Conservation (phyloP, 2,797 vertebrate genomes). For the Tapera naevia region DNA sequence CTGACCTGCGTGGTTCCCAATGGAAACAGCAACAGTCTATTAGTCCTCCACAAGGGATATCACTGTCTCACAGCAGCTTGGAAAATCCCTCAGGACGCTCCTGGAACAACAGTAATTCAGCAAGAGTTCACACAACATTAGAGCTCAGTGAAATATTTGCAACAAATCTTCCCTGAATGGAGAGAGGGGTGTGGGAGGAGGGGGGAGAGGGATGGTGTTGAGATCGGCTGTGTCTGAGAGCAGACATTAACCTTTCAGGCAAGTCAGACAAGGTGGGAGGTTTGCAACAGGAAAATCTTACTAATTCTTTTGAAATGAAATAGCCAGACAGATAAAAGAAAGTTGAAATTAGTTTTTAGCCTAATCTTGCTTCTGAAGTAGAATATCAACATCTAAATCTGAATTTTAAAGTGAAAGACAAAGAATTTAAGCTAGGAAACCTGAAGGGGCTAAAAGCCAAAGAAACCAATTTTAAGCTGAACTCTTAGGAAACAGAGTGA, state of each 20-base stretch:
- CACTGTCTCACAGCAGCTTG: conserved; percentile 56
- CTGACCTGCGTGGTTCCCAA: conserved; percentile 68
- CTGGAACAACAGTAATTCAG: conserved; percentile 66
- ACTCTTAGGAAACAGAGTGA: not conserved
- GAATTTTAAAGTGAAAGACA: conserved; percentile 16
- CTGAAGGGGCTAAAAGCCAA: not conserved
- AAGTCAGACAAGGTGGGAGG: not conserved
- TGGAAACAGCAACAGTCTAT: conserved; percentile 63
- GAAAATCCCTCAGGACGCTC: conserved; percentile 56
- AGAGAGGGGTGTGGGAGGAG: not conserved
- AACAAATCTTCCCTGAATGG: conserved; percentile 39
- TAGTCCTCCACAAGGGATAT: conserved; percentile 59
- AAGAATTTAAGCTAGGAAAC: conserved; percentile 16
- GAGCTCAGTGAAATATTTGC: conserved; percentile 45
- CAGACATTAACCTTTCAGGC: conserved; percentile 2
- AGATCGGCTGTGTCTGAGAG: not conserved
- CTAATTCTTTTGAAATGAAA: not conserved
- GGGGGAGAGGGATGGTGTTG: not conserved
- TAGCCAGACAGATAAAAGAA: not conserved
- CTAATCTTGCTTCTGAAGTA: not conserved
- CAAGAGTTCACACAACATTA: conserved; percentile 26
- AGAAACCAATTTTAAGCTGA: not conserved
- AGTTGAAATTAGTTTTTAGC: not conserved
- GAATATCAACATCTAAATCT: not conserved
- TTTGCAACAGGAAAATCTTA: not conserved